phyloP scores from a whole-genome alignment of 2,113 vertebrate genomes.

The Rhinichthys klamathensis region DNA sequence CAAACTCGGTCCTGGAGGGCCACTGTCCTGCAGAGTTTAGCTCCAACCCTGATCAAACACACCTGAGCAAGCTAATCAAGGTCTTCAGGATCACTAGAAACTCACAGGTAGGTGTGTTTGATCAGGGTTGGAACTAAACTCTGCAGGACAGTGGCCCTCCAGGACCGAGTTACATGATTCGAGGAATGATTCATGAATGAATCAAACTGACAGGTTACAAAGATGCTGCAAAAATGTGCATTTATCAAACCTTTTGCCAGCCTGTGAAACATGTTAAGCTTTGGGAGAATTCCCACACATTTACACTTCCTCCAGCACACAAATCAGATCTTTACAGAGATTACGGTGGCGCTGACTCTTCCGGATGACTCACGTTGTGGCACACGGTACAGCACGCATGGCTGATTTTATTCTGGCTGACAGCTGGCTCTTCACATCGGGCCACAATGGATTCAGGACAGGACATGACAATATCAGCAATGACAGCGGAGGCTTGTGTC shows the following conservation, averaged over 20 bases:
- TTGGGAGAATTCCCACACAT: conserved; percentile 20
- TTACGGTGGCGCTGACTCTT: conserved; percentile 65
- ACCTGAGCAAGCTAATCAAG: too few relatives aligned
- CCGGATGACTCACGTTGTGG: conserved; percentile 61
- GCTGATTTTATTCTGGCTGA: conserved; percentile 34
- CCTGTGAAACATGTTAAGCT: not conserved
- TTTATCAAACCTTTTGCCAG: not conserved
- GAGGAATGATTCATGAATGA: not conserved
- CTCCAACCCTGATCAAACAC: too few relatives aligned
- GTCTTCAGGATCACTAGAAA: too few relatives aligned
- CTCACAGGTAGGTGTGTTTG: too few relatives aligned
- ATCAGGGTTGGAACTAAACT: too few relatives aligned
- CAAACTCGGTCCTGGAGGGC: too few relatives aligned
- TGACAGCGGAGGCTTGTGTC: conserved; percentile 3
- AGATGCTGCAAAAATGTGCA: not conserved
- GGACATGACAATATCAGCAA: conserved; percentile 12
- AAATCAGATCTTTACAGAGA: conserved; percentile 65
- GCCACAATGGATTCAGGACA: conserved; percentile 8
- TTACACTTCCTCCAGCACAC: conserved; percentile 28
- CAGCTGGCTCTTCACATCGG: conserved; percentile 17
- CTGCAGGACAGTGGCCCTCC: too few relatives aligned
- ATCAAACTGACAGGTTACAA: not conserved
- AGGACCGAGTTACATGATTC: too few relatives aligned
- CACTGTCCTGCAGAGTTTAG: too few relatives aligned
- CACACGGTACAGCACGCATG: conserved; percentile 35